Conservation (phyloP, 2,888 invertebrate genomes). For the Candidula unifasciata region DNA sequence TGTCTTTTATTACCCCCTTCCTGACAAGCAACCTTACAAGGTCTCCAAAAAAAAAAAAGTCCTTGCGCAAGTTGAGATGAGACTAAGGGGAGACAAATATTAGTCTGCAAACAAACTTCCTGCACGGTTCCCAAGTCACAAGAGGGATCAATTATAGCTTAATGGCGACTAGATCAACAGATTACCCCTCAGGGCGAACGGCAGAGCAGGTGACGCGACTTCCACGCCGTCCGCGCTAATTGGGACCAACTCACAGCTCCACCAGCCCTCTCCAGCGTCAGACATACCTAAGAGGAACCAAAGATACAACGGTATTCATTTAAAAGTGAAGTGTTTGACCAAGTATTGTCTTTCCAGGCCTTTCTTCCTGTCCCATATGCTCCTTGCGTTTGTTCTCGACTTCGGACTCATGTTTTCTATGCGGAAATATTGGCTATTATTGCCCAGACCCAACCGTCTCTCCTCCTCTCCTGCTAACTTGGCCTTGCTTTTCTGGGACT, state of each 20-base stretch:
- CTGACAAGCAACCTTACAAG: neutral
- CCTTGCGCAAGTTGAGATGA: slow-evolving; percentile 45
- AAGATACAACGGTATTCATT: neutral
- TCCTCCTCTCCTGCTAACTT: neutral
- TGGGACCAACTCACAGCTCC: slow-evolving; percentile 28
- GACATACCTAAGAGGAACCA: neutral
- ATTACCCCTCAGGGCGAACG: slow-evolving; percentile 23
- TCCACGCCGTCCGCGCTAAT: slow-evolving; percentile 42
- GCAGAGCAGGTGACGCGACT: slow-evolving; percentile 41
- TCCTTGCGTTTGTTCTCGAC: slow-evolving; percentile 10
- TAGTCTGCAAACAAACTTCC: slow-evolving; percentile 43
- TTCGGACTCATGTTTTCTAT: slow-evolving; percentile 9
- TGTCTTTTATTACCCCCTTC: neutral
- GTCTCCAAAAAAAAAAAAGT: neutral
- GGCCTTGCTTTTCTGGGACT: neutral
- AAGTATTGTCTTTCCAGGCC: neutral
- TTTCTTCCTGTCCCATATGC: neutral
- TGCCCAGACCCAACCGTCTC: neutral
- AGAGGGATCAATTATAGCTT: slow-evolving; percentile 43
- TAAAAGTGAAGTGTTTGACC: slow-evolving; percentile 18
- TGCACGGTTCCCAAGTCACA: slow-evolving; percentile 44
- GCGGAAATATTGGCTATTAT: neutral
- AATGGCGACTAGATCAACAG: slow-evolving; percentile 48
- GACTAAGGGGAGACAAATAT: slow-evolving; percentile 40
- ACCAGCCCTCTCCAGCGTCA: neutral